Percentiles rank a stretch among this genome's conserved stretches.
phyloP scores from a whole-genome alignment of 2,113 vertebrate species.

The Pipa parva region DNA sequence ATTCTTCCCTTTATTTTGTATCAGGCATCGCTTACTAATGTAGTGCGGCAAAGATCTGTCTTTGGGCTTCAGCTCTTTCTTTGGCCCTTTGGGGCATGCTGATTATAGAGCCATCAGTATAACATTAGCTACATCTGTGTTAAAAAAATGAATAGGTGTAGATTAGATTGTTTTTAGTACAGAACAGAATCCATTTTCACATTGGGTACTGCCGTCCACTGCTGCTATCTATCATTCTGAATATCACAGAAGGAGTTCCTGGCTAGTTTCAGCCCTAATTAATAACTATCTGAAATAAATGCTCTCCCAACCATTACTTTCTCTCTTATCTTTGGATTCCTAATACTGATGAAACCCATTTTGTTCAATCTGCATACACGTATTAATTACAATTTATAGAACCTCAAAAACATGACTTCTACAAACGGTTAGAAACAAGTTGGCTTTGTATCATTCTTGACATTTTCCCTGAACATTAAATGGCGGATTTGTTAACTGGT shows the following conservation, averaged over 20 bases:
- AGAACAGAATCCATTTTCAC: not conserved
- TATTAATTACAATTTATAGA: no score
- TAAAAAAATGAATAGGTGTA: conserved; percentile 1
- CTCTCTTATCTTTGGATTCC: no score
- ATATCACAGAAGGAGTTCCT: not conserved
- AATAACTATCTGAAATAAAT: no score
- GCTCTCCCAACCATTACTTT: no score
- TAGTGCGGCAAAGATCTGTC: conserved; percentile 15
- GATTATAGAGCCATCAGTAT: conserved; percentile 31
- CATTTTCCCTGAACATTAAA: no score
- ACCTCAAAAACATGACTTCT: no score
- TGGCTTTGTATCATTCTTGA: no score
- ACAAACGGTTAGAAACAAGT: no score
- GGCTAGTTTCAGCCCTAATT: no score
- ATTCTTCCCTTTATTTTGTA: conserved; percentile 24
- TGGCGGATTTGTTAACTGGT: no score
- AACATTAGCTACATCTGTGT: conserved; percentile 11
- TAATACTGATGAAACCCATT: no score
- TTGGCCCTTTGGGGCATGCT: conserved; percentile 11
- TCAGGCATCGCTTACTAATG: not conserved
- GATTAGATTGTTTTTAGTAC: conserved; percentile 12
- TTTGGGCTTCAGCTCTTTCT: conserved; percentile 3
- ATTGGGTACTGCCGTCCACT: not conserved
- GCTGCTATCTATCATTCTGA: conserved; percentile 2
- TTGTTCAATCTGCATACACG: no score